phyloP scores from a whole-genome alignment of 2,888 invertebrate genomes.

The Drosophila mimetica region DNA sequence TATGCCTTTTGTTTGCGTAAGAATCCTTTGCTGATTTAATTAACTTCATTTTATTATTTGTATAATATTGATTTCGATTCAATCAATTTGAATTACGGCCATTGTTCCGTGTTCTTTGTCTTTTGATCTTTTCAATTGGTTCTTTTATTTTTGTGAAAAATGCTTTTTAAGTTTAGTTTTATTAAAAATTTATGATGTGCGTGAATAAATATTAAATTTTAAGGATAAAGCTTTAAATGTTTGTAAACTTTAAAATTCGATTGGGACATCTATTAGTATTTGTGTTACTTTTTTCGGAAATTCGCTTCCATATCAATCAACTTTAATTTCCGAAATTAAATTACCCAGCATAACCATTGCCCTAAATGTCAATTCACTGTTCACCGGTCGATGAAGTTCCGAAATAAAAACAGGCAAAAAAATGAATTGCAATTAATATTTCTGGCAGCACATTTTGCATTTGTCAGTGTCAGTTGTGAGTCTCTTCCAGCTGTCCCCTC shows the following conservation, averaged over 20 bases:
- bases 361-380: conserved; percentile 12
- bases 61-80: conserved; percentile 4
- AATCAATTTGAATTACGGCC: conserved; percentile 3
- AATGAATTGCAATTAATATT: conserved; percentile 39
- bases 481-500: conserved; percentile 10
- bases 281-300: background rate
- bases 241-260: too few relatives aligned
- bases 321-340: background rate
- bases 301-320: background rate
- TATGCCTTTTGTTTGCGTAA: conserved; percentile 13
- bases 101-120: background rate
- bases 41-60: conserved; percentile 13
- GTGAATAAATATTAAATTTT: background rate
- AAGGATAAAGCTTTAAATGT: too few relatives aligned
- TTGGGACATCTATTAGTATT: background rate
- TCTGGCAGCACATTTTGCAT: conserved; percentile 21
- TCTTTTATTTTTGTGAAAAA: background rate
- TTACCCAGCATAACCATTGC: background rate
- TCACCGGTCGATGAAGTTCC: conserved; percentile 9
- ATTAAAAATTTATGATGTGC: too few relatives aligned
- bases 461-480: conserved; percentile 29
- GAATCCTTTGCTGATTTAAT: conserved; percentile 16
- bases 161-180: background rate
- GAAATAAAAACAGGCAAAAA: conserved; percentile 7
- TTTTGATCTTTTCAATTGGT: background rate